Percentiles rank a stretch among this genome's conserved stretches.
phyloP scores from a whole-genome alignment of 2,797 vertebrate species.

The Tarsius wallacei region DNA sequence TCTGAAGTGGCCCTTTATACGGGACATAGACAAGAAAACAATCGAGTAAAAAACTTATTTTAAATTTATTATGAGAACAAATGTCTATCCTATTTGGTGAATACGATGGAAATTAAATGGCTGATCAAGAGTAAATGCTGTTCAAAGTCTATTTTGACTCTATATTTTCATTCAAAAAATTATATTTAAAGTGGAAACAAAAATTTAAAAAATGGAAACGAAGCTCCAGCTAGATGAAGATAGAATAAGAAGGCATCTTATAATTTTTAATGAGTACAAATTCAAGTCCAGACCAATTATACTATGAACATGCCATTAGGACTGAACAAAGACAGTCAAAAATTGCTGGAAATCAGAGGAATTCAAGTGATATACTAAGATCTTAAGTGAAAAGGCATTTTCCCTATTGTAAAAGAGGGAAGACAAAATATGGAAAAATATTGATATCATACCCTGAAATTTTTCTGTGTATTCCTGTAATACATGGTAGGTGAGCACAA shows the following conservation, averaged over 20 bases:
- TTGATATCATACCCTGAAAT: not conserved
- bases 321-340: not conserved
- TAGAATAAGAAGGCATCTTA: not conserved
- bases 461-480: not conserved
- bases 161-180: slow-evolving; percentile 10
- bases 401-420: not conserved
- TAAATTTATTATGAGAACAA: slow-evolving; percentile 51
- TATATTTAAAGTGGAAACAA: not conserved
- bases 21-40: not conserved
- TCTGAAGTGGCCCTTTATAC: not conserved
- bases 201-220: not conserved
- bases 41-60: not conserved
- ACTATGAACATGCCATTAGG: not conserved
- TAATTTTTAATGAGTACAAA: slow-evolving; percentile 46
- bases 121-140: not conserved
- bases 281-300: not conserved
- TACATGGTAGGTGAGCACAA: not conserved
- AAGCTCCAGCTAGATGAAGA: not conserved
- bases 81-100: not conserved
- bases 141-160: not conserved
- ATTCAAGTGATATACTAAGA: not conserved
- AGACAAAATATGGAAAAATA: not conserved
- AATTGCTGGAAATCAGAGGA: not conserved
- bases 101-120: not conserved
- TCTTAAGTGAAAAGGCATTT: not conserved